phyloP scores from a whole-genome alignment of 1,140 invertebrate species.

The Tachypleus tridentatus region DNA sequence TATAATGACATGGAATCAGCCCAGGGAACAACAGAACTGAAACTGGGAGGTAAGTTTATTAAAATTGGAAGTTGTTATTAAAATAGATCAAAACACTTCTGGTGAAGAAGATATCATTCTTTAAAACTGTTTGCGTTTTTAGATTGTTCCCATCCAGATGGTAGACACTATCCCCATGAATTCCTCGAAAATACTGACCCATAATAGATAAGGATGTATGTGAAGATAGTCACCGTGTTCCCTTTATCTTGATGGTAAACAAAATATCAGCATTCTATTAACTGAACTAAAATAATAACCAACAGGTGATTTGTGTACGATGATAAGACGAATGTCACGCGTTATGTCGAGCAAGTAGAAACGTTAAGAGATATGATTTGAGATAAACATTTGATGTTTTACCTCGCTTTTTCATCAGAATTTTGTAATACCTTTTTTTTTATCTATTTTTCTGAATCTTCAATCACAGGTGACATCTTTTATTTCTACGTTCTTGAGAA shows the following conservation, averaged over 20 bases:
- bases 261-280: not conserved
- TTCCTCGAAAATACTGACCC: not conserved
- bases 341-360: too few species aligned
- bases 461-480: too few species aligned
- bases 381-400: too few species aligned
- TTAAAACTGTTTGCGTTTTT: too few species aligned
- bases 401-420: too few species aligned
- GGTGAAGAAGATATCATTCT: not conserved
- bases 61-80: slow-evolving; percentile 1
- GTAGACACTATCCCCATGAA: not conserved
- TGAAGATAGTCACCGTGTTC: not conserved
- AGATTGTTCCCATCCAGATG: not conserved
- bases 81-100: not conserved
- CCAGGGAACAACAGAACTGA: slow-evolving; percentile 33
- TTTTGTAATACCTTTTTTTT: too few species aligned
- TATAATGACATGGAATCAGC: slow-evolving; percentile 79
- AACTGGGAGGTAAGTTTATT: slow-evolving; percentile 33
- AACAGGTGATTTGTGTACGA: too few species aligned
- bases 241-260: not conserved
- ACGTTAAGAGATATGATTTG: too few species aligned
- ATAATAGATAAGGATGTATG: not conserved
- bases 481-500: too few species aligned
- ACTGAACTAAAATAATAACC: too few species aligned
- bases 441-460: too few species aligned
- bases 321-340: too few species aligned